Conservation (phyloP, 2,113 vertebrate genomes). For the Pantherophis guttatus region DNA sequence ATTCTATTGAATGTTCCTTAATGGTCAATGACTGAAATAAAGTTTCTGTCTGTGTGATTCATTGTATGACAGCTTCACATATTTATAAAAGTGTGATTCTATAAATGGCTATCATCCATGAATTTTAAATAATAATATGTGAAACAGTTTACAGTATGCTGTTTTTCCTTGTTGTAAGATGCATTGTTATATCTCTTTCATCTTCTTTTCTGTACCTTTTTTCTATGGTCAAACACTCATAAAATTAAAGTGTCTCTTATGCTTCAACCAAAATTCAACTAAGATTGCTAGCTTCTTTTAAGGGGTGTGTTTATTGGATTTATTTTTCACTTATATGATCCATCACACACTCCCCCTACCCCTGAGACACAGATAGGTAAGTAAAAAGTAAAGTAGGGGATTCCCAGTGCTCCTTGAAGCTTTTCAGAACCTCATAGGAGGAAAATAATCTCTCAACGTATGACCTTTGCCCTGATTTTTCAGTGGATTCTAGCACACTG, state of each 20-base stretch:
- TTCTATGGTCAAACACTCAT: not conserved
- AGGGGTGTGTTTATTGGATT: not conserved
- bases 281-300: not conserved
- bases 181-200: not conserved
- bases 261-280: not conserved
- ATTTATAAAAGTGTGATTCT: not conserved
- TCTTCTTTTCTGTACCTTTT: not conserved
- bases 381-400: not conserved
- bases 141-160: not conserved
- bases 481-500: not conserved
- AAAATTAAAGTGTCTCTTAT: not conserved
- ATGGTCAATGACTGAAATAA: not conserved
- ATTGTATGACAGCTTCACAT: not conserved
- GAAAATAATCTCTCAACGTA: not conserved
- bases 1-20: not conserved
- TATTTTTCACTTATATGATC: slow-evolving; percentile 4
- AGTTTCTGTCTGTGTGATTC: not conserved
- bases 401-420: not conserved
- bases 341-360: not conserved
- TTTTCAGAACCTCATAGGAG: not conserved
- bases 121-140: not conserved
- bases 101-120: not conserved
- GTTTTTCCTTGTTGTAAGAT: not conserved
- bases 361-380: not conserved
- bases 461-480: not conserved